Conservation (phyloP, 2,113 vertebrate genomes). For the Boleophthalmus pectinirostris region DNA sequence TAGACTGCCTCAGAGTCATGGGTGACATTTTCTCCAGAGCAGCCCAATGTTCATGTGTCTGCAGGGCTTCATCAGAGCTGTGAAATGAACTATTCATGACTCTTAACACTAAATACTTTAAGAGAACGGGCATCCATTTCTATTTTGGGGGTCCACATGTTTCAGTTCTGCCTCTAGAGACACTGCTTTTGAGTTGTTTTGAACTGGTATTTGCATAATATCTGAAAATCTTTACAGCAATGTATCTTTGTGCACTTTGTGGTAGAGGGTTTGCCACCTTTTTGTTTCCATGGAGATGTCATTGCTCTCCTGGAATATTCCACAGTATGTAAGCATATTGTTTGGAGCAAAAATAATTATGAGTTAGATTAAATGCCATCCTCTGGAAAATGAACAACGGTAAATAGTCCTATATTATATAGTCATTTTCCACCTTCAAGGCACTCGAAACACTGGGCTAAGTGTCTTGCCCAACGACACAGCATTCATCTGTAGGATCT, state of each 20-base stretch:
- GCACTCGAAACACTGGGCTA: too few relatives aligned
- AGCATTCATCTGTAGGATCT: too few relatives aligned
- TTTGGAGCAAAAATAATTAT: too few relatives aligned
- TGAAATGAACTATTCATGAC: slow-evolving; percentile 49
- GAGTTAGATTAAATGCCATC: too few relatives aligned
- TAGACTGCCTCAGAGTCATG: slow-evolving; percentile 54
- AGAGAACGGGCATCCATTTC: not conserved
- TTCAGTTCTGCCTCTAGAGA: not conserved
- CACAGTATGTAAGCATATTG: not conserved
- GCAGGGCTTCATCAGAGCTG: slow-evolving; percentile 20
- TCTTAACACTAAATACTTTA: not conserved
- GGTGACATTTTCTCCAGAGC: slow-evolving; percentile 48
- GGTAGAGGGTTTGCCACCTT: too few relatives aligned
- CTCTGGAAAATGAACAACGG: too few relatives aligned
- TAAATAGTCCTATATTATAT: too few relatives aligned
- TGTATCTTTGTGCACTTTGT: too few relatives aligned
- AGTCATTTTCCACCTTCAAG: too few relatives aligned
- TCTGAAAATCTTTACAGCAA: not conserved
- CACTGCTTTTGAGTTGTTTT: not conserved
- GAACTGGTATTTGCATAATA: not conserved
- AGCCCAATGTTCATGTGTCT: slow-evolving; percentile 32
- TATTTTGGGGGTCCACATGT: not conserved
- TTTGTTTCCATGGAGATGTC: too few relatives aligned
- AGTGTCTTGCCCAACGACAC: too few relatives aligned
- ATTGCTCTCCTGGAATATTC: not conserved